Evolutionary conservation across 2,113 vertebrate genomes (phyloP).

Genomic region (Columba livia): DNA sequence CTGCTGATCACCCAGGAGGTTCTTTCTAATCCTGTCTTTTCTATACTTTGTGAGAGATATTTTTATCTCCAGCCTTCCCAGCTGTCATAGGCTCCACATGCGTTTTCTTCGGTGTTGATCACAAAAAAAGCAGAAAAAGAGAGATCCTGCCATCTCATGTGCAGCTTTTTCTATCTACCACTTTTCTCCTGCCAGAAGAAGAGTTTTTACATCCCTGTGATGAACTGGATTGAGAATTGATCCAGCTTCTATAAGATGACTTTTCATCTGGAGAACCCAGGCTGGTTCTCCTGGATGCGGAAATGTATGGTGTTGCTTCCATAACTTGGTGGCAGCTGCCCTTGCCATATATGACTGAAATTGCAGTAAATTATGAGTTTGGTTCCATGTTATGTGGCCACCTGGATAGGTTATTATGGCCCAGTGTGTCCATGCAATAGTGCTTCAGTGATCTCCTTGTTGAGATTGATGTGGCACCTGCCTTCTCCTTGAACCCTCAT

Average conservation of each 20-base stretch:
- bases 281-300: not conserved
- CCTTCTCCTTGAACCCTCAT: not conserved
- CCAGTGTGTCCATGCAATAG: not conserved
- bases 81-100: not conserved
- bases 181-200: not conserved
- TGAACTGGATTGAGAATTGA: not conserved
- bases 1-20: not conserved
- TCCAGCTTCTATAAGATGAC: not conserved
- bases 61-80: not conserved
- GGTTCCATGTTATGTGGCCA: not conserved
- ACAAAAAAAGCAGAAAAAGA: not conserved
- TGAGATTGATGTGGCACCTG: not conserved
- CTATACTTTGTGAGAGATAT: not conserved
- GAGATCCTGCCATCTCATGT: not conserved
- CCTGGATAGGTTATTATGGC: not conserved
- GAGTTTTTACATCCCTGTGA: not conserved
- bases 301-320: not conserved
- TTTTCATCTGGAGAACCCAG: not conserved
- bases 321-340: accelerated
- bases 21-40: not conserved
- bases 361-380: not conserved
- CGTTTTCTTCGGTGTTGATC: not conserved
- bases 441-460: not conserved
- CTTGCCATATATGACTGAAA: not conserved
- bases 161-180: not conserved